phyloP scores from a whole-genome alignment of 2,113 vertebrate genomes.

The Ammospiza caudacuta region DNA sequence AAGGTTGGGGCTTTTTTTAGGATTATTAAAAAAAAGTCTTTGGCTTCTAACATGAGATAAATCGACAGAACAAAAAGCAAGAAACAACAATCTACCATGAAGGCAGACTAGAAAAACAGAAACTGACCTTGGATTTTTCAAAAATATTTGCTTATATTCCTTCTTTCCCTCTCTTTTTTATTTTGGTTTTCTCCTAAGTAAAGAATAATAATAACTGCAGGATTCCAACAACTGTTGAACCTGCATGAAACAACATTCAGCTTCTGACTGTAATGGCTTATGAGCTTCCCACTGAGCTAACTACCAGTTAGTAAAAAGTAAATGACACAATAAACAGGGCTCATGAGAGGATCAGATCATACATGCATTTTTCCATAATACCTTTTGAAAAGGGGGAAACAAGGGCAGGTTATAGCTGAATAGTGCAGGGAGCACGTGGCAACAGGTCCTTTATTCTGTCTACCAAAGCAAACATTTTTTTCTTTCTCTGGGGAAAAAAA shows the following conservation, averaged over 20 bases:
- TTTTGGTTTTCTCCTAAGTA: neutral
- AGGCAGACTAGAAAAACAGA: neutral
- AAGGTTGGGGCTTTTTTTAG: neutral
- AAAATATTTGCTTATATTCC: neutral
- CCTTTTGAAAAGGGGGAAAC: neutral
- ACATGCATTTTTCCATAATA: neutral
- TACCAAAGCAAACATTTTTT: neutral
- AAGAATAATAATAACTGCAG: neutral
- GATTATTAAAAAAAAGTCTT: neutral
- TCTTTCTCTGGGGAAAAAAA: neutral
- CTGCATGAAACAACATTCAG: neutral
- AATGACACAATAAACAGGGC: neutral
- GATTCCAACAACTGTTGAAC: neutral
- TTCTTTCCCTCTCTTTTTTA: neutral
- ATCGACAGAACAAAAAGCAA: neutral
- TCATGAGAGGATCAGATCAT: neutral
- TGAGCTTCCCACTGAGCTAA: conserved; percentile 24
- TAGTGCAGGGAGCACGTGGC: neutral
- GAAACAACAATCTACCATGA: neutral
- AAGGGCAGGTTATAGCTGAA: neutral
- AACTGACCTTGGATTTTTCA: neutral
- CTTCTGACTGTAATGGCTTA: neutral
- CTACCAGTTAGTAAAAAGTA: conserved; percentile 22
- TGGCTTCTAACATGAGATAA: neutral
- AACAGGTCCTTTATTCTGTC: neutral